Conservation (phyloP, 2,797 vertebrate genomes). For the Crypturellus tataupa region DNA sequence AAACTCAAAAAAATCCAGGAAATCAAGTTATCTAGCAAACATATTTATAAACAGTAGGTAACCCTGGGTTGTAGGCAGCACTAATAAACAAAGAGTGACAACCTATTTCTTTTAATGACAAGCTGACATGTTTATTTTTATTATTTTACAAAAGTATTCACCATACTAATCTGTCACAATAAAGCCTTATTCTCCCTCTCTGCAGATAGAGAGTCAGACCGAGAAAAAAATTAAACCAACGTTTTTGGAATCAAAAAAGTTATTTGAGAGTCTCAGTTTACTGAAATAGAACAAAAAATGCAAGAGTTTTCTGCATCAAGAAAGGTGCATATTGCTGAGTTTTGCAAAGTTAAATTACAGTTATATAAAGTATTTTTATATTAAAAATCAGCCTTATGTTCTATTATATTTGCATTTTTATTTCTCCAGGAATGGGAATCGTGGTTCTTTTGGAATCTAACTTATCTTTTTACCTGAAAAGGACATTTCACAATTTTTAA, state of each 20-base stretch:
- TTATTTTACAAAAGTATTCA: conserved; percentile 69
- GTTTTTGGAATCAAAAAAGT: neutral
- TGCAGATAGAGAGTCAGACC: neutral
- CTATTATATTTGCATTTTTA: neutral
- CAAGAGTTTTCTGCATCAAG: neutral
- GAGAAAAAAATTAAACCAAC: neutral
- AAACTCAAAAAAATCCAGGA: neutral
- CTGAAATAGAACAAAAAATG: neutral
- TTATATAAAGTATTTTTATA: neutral
- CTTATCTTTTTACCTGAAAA: neutral
- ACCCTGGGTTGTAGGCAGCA: conserved; percentile 55
- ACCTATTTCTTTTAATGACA: conserved; percentile 78
- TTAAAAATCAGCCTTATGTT: neutral
- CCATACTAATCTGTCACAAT: conserved; percentile 67
- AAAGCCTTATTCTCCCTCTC: neutral
- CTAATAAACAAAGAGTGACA: conserved; percentile 68
- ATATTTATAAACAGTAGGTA: conserved; percentile 79
- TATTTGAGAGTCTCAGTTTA: neutral
- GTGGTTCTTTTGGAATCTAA: neutral
- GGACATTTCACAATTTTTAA: neutral
- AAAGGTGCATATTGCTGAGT: neutral
- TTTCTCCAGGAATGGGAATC: neutral
- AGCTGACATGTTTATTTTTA: conserved; percentile 78
- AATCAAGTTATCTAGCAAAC: conserved; percentile 68
- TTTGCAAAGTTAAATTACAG: neutral